These are phyloP conservation scores for Oscheius onirici DNA, from an alignment of 2,888 invertebrate genomes.

Conservation along the genomic window DNA sequence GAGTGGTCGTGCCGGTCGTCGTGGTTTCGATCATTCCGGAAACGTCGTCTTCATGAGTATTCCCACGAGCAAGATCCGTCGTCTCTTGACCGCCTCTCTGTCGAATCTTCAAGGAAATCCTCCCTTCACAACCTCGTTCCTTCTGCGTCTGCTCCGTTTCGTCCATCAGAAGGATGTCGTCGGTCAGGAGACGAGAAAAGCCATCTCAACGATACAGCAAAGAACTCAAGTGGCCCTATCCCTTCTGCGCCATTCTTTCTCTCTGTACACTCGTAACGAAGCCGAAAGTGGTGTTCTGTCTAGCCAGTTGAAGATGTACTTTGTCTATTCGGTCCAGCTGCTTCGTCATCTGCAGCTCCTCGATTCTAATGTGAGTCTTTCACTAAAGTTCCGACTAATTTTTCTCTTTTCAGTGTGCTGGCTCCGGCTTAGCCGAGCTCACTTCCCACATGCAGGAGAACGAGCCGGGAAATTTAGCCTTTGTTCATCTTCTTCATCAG, in stretches of 20 bases:
- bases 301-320: slow-evolving; percentile 59
- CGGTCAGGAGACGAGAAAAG: slow-evolving; percentile 36
- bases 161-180: slow-evolving; percentile 58
- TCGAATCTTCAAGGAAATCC: slow-evolving; percentile 69
- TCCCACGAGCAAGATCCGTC: slow-evolving; percentile 70
- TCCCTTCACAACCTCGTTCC: slow-evolving; percentile 66
- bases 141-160: slow-evolving; percentile 65
- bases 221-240: slow-evolving; percentile 56
- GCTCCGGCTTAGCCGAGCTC: slow-evolving; percentile 64
- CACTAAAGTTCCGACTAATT: background rate
- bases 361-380: slow-evolving; percentile 52
- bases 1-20: slow-evolving; percentile 68
- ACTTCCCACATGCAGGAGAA: slow-evolving; percentile 56
- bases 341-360: slow-evolving; percentile 64
- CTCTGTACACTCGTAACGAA: slow-evolving; percentile 60
- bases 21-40: slow-evolving; percentile 70
- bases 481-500: slow-evolving; percentile 65
- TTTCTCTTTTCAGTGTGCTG: slow-evolving; percentile 48
- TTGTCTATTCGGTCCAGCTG: slow-evolving; percentile 66
- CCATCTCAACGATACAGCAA: slow-evolving; percentile 42
- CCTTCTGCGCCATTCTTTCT: slow-evolving; percentile 64
- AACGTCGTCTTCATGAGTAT: slow-evolving; percentile 69
- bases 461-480: slow-evolving; percentile 67
- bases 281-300: slow-evolving; percentile 46
- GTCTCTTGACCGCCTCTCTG: slow-evolving; percentile 67